A percentile compares a stretch with the other conserved stretches of the same genome.
Conservation (phyloP, 2,113 vertebrate genomes). For the Okapia johnstoni region DNA sequence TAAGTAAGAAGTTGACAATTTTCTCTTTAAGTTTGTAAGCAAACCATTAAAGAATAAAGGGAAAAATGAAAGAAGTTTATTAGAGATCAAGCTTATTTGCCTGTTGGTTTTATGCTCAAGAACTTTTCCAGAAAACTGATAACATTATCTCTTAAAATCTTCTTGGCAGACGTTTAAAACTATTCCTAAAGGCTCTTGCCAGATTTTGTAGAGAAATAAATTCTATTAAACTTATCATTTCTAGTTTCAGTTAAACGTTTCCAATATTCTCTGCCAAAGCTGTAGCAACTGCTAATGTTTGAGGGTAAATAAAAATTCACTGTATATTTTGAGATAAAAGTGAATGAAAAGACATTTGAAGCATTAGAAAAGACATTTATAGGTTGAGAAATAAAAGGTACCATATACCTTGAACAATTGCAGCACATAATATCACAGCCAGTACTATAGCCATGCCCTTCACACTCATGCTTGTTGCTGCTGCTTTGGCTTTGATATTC, state of each 20-base stretch:
- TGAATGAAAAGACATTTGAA: conserved; percentile 34
- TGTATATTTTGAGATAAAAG: conserved; percentile 3
- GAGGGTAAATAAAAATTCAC: background rate
- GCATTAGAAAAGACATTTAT: background rate
- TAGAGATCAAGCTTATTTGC: conserved; percentile 3
- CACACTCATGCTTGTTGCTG: conserved; percentile 17
- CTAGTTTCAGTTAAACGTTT: conserved; percentile 15
- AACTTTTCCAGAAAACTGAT: conserved; percentile 3
- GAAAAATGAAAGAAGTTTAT: background rate
- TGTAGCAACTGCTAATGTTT: conserved; percentile 18
- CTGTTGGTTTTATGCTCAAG: conserved; percentile 4
- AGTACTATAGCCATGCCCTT: background rate
- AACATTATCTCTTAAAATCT: background rate
- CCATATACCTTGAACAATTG: conserved; percentile 42
- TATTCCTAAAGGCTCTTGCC: background rate
- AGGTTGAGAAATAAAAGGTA: background rate
- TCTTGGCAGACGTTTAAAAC: background rate
- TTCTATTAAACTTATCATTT: background rate
- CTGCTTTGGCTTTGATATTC: background rate
- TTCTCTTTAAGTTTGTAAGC: conserved; percentile 2
- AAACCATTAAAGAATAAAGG: background rate
- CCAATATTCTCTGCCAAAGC: background rate
- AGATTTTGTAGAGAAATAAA: background rate
- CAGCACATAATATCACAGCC: conserved; percentile 11
- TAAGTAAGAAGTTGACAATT: background rate